Evolutionary conservation across 2,888 invertebrate genomes (phyloP).

Genomic region (Phaonia tiefii): DNA sequence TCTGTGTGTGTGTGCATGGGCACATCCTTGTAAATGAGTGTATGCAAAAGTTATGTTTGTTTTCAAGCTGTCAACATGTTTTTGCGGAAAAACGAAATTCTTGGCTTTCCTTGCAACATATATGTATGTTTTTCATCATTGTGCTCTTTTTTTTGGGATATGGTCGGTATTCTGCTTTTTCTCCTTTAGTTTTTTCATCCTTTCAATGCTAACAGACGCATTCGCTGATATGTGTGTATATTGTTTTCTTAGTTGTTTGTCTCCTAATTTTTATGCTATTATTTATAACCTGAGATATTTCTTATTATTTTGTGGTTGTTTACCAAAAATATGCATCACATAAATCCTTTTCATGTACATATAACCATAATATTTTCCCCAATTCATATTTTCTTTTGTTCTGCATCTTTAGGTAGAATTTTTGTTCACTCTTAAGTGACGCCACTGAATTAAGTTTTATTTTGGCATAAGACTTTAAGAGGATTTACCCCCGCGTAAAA

Average conservation of each 20-base stretch:
- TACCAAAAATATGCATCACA: constrained; percentile 51
- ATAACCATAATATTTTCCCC: neutral
- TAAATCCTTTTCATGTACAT: constrained; percentile 34
- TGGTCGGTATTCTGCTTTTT: neutral
- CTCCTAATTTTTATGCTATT: constrained; percentile 49
- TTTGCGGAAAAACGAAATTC: constrained; percentile 31
- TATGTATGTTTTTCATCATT: constrained; percentile 33
- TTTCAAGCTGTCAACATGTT: constrained; percentile 58
- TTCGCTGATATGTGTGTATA: constrained; percentile 33
- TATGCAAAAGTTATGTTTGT: constrained; percentile 52
- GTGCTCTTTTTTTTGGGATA: constrained; percentile 14
- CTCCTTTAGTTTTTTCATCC: neutral
- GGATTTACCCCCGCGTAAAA: too few species aligned
- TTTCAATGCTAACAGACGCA: too few species aligned
- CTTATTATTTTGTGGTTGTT: constrained; percentile 51
- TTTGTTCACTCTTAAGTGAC: too few species aligned
- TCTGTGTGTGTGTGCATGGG: neutral
- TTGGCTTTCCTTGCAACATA: constrained; percentile 47
- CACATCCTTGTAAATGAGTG: neutral
- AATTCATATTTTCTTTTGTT: neutral
- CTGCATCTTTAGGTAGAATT: neutral
- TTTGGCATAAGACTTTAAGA: too few species aligned
- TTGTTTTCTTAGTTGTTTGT: constrained; percentile 26
- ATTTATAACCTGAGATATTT: constrained; percentile 53
- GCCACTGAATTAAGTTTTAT: too few species aligned